Base-by-base conservation (phyloP, 2,888 invertebrate genomes). In the Leucania comma region DNA sequence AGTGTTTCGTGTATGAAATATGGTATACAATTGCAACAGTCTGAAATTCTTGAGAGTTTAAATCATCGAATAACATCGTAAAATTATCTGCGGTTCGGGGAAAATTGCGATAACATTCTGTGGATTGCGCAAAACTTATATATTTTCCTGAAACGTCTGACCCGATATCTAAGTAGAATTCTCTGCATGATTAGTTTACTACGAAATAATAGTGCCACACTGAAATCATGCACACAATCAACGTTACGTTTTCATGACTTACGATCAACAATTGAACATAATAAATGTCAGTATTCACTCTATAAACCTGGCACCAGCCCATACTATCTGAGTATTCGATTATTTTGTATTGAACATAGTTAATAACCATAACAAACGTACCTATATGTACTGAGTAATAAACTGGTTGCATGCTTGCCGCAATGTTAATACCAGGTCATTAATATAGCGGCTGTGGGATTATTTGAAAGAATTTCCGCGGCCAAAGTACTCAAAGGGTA, bases 271-370 rank as follows among this genome's bases (percentile, higher is more conserved):
- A 72, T 72, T 38, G 57, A 74, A 66, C 68, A 75, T 58, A 75
- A 78, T 78, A 80, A 80, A 82, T 72, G 78, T 78, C 81, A 70
- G 75, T 53, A 75, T 68, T 68, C 58, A 64, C 66, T 80, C 64
- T 63, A 64, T 64, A 61, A 65, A 75, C 63, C 70, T 80, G 78
- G 73, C 69, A 80, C 24, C 56, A 58, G 26, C 69, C 67, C 78
- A 80, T 56, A 59, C 54, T 60, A 51, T 64, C 24, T 3, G 63
- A 71, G 46, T 51, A 59, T 70, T 75, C 35, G 46, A 42, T 65
- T 54, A 65, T 75, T 72, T 72, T 62, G 75, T 58, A 70, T 64
- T 65, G 48, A 48, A 50, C 61, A 53, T 17, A 64, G 24, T 72
- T 61, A 72, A 67, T 70, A 75, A 29, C 60, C 42, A n/a, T 53